Evolutionary conservation across 2,888 invertebrate genomes (phyloP).

Genomic region (Epiblema foenella): DNA sequence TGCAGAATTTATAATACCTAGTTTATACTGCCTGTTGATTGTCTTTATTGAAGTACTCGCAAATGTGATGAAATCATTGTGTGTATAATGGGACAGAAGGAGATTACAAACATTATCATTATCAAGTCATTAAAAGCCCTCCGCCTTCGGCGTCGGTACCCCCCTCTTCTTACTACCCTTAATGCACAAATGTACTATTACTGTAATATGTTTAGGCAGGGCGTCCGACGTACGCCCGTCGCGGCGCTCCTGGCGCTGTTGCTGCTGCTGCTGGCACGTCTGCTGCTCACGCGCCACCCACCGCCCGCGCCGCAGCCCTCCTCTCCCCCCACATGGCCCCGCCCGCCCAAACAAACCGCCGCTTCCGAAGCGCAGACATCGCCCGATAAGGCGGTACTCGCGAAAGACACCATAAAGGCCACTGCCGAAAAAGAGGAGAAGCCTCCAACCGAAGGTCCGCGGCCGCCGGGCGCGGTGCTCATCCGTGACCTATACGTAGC

Average conservation of each 20-base stretch:
- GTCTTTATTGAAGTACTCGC: too few species aligned
- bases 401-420: constrained; percentile 49
- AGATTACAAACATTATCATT: too few species aligned
- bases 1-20: too few species aligned
- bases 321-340: constrained; percentile 33
- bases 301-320: constrained; percentile 52
- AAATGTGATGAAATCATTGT: too few species aligned
- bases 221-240: constrained; percentile 36
- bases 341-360: constrained; percentile 36
- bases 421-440: constrained; percentile 4
- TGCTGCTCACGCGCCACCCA: constrained; percentile 49
- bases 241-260: constrained; percentile 42
- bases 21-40: too few species aligned
- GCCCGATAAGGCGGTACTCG: constrained; percentile 43
- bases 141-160: too few species aligned
- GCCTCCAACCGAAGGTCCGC: not conserved
- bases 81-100: too few species aligned
- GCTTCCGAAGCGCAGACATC: constrained; percentile 32
- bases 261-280: constrained; percentile 47
- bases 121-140: too few species aligned
- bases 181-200: too few species aligned
- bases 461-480: constrained; percentile 66
- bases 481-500: constrained; percentile 88
- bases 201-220: not conserved
- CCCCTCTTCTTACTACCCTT: too few species aligned